Conservation (phyloP, 2,797 vertebrate species). For the Echeneis naucrates region DNA sequence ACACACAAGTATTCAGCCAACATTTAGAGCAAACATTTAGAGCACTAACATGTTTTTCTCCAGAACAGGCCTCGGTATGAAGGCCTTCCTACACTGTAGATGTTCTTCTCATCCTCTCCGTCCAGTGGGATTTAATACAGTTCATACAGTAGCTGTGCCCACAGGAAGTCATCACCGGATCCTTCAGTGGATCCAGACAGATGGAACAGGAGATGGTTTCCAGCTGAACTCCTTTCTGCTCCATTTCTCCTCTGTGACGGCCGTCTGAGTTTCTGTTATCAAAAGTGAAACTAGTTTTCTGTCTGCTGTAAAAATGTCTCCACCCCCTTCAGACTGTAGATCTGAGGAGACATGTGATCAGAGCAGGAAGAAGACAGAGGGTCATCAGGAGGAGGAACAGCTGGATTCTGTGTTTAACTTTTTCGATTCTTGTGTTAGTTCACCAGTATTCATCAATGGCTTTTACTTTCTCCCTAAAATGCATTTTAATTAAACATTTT, state of each 20-base stretch:
- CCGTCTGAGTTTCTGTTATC: neutral
- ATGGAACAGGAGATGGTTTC: constrained; percentile 9
- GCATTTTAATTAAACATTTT: neutral
- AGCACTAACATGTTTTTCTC: no score
- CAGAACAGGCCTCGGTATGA: neutral
- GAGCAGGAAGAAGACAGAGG: no score
- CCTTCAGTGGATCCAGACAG: no score
- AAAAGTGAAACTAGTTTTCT: neutral
- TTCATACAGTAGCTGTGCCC: no score
- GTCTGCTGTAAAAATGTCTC: neutral
- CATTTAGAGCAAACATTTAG: no score
- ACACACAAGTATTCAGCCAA: no score
- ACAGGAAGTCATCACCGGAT: no score
- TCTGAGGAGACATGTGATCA: neutral
- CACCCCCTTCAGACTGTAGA: neutral
- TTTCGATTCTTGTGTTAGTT: no score
- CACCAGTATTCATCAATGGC: neutral
- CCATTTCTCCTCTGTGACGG: neutral
- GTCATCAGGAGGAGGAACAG: no score
- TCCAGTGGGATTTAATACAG: neutral
- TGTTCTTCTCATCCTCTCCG: neutral
- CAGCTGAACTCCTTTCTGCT: neutral
- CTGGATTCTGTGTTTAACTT: no score
- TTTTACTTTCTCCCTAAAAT: neutral
- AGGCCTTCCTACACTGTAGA: constrained; percentile 15